A percentile compares a stretch with the other conserved stretches of the same genome.
These are phyloP conservation scores for Lutraria lutraria DNA, from an alignment of 2,888 invertebrate species.

Conservation along the genomic window DNA sequence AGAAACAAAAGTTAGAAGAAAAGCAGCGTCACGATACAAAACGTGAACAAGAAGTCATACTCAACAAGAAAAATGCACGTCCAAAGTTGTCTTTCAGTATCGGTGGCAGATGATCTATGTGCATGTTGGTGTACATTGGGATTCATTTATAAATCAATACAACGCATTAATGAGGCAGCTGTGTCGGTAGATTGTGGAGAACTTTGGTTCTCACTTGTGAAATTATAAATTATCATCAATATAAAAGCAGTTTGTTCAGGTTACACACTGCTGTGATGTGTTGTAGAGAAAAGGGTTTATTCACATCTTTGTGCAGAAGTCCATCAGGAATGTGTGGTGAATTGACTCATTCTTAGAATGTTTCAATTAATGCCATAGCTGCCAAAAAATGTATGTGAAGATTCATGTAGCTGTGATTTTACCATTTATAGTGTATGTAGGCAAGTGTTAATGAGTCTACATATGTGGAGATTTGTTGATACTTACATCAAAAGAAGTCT, in stretches of 20 bases:
- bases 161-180: background rate
- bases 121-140: background rate
- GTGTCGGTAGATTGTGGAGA: background rate
- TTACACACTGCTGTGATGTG: background rate
- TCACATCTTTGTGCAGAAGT: background rate
- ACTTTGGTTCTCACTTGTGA: background rate
- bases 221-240: slow-evolving; percentile 1
- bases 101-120: slow-evolving; percentile 66
- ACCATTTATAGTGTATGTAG: background rate
- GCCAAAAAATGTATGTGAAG: background rate
- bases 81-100: slow-evolving; percentile 95
- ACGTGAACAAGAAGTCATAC: slow-evolving; percentile 98
- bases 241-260: background rate
- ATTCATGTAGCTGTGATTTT: background rate
- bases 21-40: slow-evolving; percentile 96
- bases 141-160: background rate
- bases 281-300: background rate
- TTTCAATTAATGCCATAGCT: background rate
- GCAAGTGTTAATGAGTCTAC: background rate
- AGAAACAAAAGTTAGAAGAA: slow-evolving; percentile 95
- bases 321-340: background rate
- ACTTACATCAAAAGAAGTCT: background rate
- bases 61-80: slow-evolving; percentile 96
- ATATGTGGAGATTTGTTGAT: background rate
- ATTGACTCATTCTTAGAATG: slow-evolving; percentile 5